Base-by-base conservation (phyloP, 1,140 invertebrate genomes). In the Papilio machaon region DNA sequence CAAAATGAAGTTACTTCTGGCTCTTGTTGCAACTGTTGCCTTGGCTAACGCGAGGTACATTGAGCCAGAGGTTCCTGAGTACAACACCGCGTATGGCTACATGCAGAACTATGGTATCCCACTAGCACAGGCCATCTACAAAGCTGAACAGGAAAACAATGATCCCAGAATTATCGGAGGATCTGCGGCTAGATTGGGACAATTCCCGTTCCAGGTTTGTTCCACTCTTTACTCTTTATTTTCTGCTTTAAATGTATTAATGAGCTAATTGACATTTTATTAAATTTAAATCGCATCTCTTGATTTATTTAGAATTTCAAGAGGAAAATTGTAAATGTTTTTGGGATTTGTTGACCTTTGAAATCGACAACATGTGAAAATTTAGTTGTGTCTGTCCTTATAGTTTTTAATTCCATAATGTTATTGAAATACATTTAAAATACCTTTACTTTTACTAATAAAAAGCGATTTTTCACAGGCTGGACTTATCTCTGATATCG, bases 201-300 rank as follows among this genome's bases (percentile, higher is more conserved):
- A 88, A 73, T 85, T 83, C 77, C 86, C 87, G 15, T 88, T 82
- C 70, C 87, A 90, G 83, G 88, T 90, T 81, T 80, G 43, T 75
- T 15, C 77, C 23, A 13, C 74, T 73, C 17, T 64, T 30, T 9
- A 10, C 7, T 64, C 60, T 38, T 19, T 58, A n/a, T 54, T n/a
- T 54, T 54, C 17, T 58, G 54, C 8, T 4, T 35, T 35, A 70
- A 35, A 70, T 6, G 30, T 67, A 64, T 3, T 13, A 13, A 67
- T 3, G 64, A 13, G n/a, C 23, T 30, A 30, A 30, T 67, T 67
- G 19, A 67, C 35, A 2, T 60, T 60, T 60, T 0, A 23, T 19
- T 64, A 1, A 11, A 64, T 64, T 19, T 23, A 60, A 9, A 19
- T 15, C 2, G 52, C 52, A 47, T 54, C 13, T 60, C 6, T 8